These are phyloP conservation scores for Dryoscopus gambensis DNA, from an alignment of 2,113 vertebrate genomes.

Conservation along the genomic window DNA sequence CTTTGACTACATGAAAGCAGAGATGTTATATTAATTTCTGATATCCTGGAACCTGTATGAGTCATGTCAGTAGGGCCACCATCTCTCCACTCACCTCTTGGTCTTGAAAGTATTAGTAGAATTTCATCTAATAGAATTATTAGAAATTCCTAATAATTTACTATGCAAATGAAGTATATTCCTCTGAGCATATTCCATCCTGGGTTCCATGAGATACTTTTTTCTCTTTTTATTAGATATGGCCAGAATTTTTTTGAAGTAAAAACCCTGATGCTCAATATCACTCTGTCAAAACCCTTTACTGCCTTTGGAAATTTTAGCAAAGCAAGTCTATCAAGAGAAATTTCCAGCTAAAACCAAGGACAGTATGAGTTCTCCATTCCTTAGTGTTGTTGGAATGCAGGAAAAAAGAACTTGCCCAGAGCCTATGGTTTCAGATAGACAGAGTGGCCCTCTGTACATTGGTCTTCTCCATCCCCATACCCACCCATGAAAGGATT, in stretches of 20 bases:
- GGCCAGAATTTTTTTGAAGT: neutral
- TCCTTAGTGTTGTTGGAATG: neutral
- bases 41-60: neutral
- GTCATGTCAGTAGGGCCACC: neutral
- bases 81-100: neutral
- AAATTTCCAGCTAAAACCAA: neutral
- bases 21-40: neutral
- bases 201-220: neutral
- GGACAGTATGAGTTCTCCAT: neutral
- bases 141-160: neutral
- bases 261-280: neutral
- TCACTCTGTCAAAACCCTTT: neutral
- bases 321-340: neutral
- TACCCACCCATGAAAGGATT: neutral
- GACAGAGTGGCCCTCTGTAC: neutral
- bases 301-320: neutral
- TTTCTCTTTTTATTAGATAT: neutral
- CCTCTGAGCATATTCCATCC: neutral
- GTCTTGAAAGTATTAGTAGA: neutral
- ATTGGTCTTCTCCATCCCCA: neutral
- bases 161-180: neutral
- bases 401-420: neutral
- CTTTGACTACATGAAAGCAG: neutral
- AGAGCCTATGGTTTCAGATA: neutral
- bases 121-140: neutral